These are phyloP conservation scores for Tuta absoluta DNA, from an alignment of 2,888 invertebrate genomes.

Conservation along the genomic window DNA sequence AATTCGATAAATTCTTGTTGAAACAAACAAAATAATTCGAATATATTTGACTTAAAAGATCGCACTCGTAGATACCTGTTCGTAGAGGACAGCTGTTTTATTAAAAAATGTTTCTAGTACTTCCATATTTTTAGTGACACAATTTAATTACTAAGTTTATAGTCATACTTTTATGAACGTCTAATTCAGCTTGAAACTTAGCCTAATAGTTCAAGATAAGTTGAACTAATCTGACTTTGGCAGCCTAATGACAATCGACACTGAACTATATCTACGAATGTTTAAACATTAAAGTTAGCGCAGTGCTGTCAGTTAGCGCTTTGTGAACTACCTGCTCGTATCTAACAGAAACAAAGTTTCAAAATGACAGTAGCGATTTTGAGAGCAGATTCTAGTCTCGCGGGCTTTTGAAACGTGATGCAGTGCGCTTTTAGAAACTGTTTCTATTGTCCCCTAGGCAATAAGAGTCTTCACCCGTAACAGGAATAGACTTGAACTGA, in stretches of 20 bases:
- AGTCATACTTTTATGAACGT: background rate
- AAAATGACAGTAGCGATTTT: constrained; percentile 18
- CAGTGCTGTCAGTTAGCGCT: background rate
- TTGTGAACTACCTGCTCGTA: background rate
- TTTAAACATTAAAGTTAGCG: constrained; percentile 5
- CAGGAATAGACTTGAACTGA: background rate
- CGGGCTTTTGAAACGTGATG: constrained; percentile 16
- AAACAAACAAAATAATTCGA: background rate
- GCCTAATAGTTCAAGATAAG: no score
- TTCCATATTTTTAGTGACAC: no score
- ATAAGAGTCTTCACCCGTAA: constrained; percentile 9
- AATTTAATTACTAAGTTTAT: background rate
- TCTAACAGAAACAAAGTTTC: constrained; percentile 16
- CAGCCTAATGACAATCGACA: constrained; percentile 18
- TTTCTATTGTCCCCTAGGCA: constrained; percentile 21
- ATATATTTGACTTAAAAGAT: background rate
- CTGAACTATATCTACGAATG: constrained; percentile 11
- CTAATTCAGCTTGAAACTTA: background rate
- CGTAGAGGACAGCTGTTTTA: no score
- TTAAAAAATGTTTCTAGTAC: no score
- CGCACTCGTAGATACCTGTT: no score
- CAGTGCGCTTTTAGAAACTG: constrained; percentile 23
- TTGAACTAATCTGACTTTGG: constrained; percentile 11
- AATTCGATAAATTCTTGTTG: background rate
- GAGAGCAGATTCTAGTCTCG: constrained; percentile 14